Evolutionary conservation across 2,113 vertebrate species (phyloP).

Genomic region (Corythaixoides concolor): DNA sequence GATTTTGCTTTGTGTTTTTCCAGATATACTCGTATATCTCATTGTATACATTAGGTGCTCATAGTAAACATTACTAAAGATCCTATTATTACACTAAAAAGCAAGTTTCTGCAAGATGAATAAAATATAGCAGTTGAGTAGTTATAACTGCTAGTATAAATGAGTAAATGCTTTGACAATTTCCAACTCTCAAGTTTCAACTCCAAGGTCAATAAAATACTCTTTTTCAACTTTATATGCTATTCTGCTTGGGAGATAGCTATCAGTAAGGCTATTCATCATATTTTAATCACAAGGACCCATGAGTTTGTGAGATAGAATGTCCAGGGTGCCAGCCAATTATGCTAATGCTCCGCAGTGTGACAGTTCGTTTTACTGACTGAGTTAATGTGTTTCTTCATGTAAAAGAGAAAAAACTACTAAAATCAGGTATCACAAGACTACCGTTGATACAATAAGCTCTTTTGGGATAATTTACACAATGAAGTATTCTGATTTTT

Average conservation of each 20-base stretch:
- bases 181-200: not conserved
- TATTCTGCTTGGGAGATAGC: not conserved
- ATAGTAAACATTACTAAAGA: not conserved
- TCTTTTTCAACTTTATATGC: not conserved
- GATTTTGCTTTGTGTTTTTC: not conserved
- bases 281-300: slow-evolving; percentile 38
- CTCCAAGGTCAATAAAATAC: not conserved
- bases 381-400: not conserved
- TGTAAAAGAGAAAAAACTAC: not conserved
- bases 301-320: slow-evolving; percentile 20
- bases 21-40: not conserved
- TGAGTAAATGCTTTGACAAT: not conserved
- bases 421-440: not conserved
- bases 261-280: slow-evolving; percentile 37
- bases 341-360: slow-evolving; percentile 34
- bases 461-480: not conserved
- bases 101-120: not conserved
- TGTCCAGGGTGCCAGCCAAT: slow-evolving; percentile 47
- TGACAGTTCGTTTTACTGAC: slow-evolving; percentile 44
- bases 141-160: not conserved
- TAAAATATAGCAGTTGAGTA: not conserved
- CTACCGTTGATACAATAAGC: not conserved
- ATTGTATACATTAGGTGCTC: not conserved
- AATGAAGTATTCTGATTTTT: not conserved
- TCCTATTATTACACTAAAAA: not conserved